Evolutionary conservation across 2,113 vertebrate species (phyloP).

Genomic region (Thamnaconus septentrionalis): DNA sequence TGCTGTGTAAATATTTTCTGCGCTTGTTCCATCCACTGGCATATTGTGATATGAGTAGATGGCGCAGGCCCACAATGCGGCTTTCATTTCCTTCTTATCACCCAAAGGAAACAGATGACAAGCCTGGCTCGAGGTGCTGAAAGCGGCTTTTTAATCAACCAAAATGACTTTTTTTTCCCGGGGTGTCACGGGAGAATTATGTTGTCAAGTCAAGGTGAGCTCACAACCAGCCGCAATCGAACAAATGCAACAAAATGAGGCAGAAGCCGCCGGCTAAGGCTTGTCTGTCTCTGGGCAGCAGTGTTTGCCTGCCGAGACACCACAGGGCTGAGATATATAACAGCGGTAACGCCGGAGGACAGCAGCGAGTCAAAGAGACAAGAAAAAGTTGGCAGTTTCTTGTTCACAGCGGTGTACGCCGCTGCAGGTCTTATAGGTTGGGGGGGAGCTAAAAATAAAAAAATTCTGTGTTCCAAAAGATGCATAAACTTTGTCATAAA

Average conservation of each 20-base stretch:
- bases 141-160: conserved; percentile 12
- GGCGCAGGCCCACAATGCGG: not conserved
- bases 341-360: not conserved
- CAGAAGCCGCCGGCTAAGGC: not conserved
- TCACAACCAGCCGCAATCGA: not conserved
- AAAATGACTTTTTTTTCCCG: conserved; percentile 10
- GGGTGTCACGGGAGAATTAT: conserved; percentile 12
- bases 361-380: not conserved
- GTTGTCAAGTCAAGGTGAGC: conserved; percentile 8
- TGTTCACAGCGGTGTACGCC: too few species aligned
- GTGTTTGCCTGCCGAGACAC: not conserved
- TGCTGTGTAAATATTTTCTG: not conserved
- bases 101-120: conserved; percentile 15
- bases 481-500: too few species aligned
- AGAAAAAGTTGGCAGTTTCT: too few species aligned
- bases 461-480: too few species aligned
- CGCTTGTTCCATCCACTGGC: not conserved
- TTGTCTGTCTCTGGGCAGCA: not conserved
- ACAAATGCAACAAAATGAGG: conserved; percentile 17
- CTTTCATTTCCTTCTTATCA: conserved; percentile 8
- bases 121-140: conserved; percentile 1
- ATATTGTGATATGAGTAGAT: not conserved
- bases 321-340: not conserved
- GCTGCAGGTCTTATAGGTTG: too few species aligned
- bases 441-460: too few species aligned